Conservation (phyloP, 2,888 invertebrate genomes). For the Deilephila porcellus region DNA sequence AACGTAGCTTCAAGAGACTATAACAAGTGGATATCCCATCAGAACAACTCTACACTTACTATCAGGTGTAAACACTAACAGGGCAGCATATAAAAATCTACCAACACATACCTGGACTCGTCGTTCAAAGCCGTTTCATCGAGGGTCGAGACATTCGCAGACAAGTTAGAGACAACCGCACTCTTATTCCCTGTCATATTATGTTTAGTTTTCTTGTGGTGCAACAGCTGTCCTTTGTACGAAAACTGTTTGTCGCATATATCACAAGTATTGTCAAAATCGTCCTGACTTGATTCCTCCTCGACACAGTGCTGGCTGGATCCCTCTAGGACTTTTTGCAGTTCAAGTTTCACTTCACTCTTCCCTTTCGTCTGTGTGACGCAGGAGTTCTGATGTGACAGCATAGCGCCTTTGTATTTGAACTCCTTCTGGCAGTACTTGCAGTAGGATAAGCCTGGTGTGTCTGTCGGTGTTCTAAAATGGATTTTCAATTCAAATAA, state of each 20-base stretch:
- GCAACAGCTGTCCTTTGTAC: slow-evolving; percentile 67
- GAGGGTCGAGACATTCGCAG: neutral
- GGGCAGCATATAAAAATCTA: too few relatives aligned
- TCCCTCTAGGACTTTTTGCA: neutral
- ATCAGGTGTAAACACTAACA: too few relatives aligned
- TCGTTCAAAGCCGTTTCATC: neutral
- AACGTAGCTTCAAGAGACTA: too few relatives aligned
- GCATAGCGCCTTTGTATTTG: neutral
- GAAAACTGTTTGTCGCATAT: slow-evolving; percentile 73
- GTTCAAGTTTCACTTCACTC: neutral
- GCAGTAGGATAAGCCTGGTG: neutral
- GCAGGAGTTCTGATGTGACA: neutral
- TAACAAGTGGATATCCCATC: too few relatives aligned
- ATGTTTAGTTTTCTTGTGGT: slow-evolving; percentile 57
- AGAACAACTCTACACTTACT: too few relatives aligned
- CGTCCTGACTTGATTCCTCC: neutral
- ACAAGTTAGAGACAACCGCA: neutral
- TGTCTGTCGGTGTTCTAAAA: slow-evolving; percentile 21
- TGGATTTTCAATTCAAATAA: neutral
- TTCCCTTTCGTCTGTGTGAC: neutral
- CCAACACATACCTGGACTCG: neutral
- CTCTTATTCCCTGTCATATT: slow-evolving; percentile 41
- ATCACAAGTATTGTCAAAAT: slow-evolving; percentile 47
- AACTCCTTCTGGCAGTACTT: neutral
- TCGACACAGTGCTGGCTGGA: neutral